These are phyloP conservation scores for Cinclus cinclus DNA, from an alignment of 2,113 vertebrate genomes.

Conservation along the genomic window DNA sequence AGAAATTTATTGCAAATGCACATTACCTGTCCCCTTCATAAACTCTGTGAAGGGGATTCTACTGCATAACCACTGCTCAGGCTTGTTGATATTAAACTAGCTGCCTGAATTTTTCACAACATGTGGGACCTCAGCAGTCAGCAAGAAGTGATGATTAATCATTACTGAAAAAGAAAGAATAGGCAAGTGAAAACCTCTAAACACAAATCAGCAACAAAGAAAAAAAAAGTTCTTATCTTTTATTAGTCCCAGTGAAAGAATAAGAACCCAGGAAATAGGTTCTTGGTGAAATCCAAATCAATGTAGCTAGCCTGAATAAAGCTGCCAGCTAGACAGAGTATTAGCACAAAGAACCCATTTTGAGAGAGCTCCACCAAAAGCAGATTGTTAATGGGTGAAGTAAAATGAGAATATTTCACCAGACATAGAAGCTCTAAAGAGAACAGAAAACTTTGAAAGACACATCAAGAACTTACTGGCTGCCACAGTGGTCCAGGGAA, in stretches of 20 bases:
- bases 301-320: neutral
- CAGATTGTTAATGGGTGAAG: neutral
- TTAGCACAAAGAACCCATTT: neutral
- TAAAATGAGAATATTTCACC: conserved; percentile 13
- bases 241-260: neutral
- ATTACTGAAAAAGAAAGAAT: neutral
- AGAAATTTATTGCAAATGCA: neutral
- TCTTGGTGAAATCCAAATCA: neutral
- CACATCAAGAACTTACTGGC: neutral
- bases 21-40: neutral
- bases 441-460: neutral
- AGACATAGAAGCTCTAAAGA: neutral
- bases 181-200: neutral
- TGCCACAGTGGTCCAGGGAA: neutral
- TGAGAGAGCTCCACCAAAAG: neutral
- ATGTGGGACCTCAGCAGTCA: neutral
- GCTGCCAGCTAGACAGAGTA: neutral
- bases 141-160: neutral
- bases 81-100: neutral
- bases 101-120: neutral
- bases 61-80: neutral
- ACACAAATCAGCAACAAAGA: neutral
- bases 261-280: neutral
- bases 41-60: neutral
- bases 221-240: neutral